A percentile compares a stretch with the other conserved stretches of the same genome.
Evolutionary conservation across 2,888 invertebrate species (phyloP).

Genomic region (Coenonympha arcania): DNA sequence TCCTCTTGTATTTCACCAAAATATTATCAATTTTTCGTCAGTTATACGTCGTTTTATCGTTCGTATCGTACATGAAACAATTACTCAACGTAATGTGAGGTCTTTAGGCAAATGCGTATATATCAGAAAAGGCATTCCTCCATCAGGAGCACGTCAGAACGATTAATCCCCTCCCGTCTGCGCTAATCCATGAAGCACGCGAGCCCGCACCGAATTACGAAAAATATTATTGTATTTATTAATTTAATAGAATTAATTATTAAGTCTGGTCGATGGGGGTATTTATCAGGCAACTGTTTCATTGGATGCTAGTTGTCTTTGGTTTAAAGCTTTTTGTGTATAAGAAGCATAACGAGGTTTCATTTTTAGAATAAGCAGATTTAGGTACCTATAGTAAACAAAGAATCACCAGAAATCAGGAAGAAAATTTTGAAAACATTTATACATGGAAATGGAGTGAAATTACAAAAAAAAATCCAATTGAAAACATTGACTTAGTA

Average conservation of each 20-base stretch:
- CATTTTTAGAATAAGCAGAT: no score
- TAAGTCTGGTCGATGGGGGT: neutral
- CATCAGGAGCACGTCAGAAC: conserved; percentile 57
- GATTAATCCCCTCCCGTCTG: conserved; percentile 47
- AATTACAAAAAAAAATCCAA: no score
- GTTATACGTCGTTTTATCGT: neutral
- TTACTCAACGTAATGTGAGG: conserved; percentile 18
- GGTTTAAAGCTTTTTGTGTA: no score
- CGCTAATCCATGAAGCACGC: conserved; percentile 58
- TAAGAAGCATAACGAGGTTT: no score
- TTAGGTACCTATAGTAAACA: no score
- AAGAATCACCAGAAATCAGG: no score
- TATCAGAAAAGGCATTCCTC: conserved; percentile 31
- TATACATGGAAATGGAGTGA: no score
- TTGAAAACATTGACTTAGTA: no score
- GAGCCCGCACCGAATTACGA: conserved; percentile 52
- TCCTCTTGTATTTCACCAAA: no score
- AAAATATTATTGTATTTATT: conserved; percentile 39
- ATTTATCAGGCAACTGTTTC: neutral
- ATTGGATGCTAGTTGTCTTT: no score
- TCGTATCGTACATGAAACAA: conserved; percentile 9
- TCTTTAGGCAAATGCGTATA: conserved; percentile 23
- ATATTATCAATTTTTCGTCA: no score
- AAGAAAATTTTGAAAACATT: no score
- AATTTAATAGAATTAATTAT: conserved; percentile 38